Conservation (phyloP, 2,113 vertebrate genomes). For the Dasypus novemcinctus region DNA sequence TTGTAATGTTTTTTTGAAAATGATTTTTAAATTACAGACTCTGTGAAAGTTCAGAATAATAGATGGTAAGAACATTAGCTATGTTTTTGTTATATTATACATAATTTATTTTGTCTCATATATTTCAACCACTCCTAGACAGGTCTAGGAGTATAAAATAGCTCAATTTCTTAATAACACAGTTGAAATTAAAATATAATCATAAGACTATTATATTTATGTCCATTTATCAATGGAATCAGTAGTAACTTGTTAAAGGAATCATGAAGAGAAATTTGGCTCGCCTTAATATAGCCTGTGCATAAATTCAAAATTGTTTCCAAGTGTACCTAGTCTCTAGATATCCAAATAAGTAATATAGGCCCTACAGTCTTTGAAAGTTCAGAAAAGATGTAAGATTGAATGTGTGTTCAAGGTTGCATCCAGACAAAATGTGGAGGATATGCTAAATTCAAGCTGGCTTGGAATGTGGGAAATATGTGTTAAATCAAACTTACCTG, state of each 20-base stretch:
- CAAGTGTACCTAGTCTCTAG: no score
- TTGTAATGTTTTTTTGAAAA: not conserved
- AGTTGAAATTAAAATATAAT: conserved; percentile 10
- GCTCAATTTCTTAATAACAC: conserved; percentile 2
- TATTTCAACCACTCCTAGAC: not conserved
- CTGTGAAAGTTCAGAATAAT: not conserved
- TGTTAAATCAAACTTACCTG: no score
- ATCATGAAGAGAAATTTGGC: not conserved
- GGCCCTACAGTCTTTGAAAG: no score
- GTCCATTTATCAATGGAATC: not conserved
- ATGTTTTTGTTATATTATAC: not conserved
- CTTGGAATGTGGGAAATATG: no score
- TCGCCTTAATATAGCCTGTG: no score
- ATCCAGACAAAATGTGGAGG: no score
- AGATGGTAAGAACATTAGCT: not conserved
- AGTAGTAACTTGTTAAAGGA: not conserved
- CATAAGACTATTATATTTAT: not conserved
- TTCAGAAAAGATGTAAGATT: no score
- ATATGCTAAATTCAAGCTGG: no score
- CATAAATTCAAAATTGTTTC: no score
- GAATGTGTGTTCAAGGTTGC: no score
- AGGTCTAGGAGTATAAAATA: conserved; percentile 14
- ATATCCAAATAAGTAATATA: no score
- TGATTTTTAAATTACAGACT: not conserved
- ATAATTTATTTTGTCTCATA: not conserved